Percentiles rank a stretch among this genome's conserved stretches.
phyloP scores from a whole-genome alignment of 2,113 vertebrate species.

The Platycercus adscitus region DNA sequence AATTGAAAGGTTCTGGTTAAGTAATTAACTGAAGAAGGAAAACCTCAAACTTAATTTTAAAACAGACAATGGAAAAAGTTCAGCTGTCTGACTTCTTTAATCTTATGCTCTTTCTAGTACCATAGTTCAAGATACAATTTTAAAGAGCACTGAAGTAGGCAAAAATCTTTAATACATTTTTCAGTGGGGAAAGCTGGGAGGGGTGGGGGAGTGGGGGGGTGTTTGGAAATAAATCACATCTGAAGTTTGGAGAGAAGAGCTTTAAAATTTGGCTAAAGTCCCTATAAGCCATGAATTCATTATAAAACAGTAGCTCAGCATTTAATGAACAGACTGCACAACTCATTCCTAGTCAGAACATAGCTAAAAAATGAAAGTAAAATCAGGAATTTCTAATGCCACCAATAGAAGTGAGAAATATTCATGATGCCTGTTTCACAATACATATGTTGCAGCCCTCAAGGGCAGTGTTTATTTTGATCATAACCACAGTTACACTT shows the following conservation, averaged over 20 bases:
- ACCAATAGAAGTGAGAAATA: background rate
- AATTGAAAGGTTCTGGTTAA: slow-evolving; percentile 27
- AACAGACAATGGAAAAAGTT: background rate
- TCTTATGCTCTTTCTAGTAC: background rate
- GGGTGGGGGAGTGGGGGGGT: too few species aligned
- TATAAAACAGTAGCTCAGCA: background rate
- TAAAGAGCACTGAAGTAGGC: background rate
- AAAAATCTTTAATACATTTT: background rate
- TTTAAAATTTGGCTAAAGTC: background rate
- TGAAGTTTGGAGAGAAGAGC: background rate
- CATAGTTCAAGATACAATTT: background rate
- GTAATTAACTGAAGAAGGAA: slow-evolving; percentile 43
- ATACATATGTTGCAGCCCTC: background rate
- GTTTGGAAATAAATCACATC: background rate
- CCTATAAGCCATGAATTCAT: background rate
- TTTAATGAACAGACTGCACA: background rate
- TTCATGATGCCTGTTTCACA: background rate
- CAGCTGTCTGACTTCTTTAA: background rate
- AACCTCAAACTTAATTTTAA: slow-evolving; percentile 21
- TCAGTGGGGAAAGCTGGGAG: background rate
- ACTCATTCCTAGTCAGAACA: background rate
- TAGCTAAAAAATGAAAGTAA: background rate
- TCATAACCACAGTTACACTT: background rate
- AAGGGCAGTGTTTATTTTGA: background rate
- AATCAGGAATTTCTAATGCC: background rate